Evolutionary conservation across 2,888 invertebrate genomes (phyloP).

Genomic region (Ashinkailepas kermadecensis): DNA sequence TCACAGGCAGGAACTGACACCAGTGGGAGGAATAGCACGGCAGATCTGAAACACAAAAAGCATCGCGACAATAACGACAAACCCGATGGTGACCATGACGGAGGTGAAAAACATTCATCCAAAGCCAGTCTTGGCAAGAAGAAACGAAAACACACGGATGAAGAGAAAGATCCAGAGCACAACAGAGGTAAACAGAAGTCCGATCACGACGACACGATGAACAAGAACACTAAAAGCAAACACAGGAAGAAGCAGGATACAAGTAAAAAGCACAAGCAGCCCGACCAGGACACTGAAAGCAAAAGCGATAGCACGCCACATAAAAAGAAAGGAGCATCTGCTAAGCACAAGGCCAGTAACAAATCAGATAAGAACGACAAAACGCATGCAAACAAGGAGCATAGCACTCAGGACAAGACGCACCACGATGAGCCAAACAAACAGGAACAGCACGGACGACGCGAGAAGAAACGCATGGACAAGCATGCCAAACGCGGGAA

Average conservation of each 20-base stretch:
- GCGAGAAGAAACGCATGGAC: background rate
- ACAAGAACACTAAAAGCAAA: background rate
- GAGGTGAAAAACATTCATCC: background rate
- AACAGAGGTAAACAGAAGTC: background rate
- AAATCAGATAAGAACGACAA: background rate
- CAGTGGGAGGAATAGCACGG: background rate
- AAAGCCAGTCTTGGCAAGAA: background rate
- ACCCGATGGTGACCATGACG: background rate
- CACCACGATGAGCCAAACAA: background rate
- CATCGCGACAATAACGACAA: background rate
- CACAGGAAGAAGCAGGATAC: background rate
- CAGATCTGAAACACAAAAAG: background rate
- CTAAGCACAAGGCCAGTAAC: background rate
- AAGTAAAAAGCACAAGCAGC: conserved; percentile 6
- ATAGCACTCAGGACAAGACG: background rate
- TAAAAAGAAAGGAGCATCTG: conserved; percentile 4
- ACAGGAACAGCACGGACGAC: background rate
- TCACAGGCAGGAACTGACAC: too few relatives aligned
- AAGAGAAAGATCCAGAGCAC: background rate
- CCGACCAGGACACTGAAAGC: background rate
- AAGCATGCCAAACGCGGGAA: background rate
- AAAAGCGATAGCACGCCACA: conserved; percentile 6
- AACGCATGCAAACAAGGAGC: background rate
- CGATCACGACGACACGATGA: too few relatives aligned
- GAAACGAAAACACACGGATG: too few relatives aligned